A percentile compares a stretch with the other conserved stretches of the same genome.
phyloP scores from a whole-genome alignment of 2,888 invertebrate genomes.

The Spisula subtruncata region DNA sequence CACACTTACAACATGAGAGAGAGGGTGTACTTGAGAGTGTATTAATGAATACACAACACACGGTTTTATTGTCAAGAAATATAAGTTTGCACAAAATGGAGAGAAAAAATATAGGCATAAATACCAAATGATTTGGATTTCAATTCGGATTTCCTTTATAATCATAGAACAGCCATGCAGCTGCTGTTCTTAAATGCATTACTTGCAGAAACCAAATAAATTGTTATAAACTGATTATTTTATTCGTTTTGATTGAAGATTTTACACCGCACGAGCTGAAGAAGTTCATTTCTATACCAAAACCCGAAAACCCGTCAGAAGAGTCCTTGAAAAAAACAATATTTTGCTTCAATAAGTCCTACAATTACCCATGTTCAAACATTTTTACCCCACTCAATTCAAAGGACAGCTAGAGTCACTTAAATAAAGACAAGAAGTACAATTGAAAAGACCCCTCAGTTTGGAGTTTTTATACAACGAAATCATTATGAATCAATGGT shows the following conservation, averaged over 20 bases:
- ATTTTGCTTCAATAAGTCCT: neutral
- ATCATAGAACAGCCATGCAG: neutral
- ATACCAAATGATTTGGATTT: no score
- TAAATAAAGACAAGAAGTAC: neutral
- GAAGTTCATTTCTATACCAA: neutral
- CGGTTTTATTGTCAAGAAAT: neutral
- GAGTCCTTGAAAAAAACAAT: neutral
- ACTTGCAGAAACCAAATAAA: neutral
- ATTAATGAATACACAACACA: neutral
- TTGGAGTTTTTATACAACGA: neutral
- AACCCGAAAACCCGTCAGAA: neutral
- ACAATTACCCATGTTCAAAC: neutral
- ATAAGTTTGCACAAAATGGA: neutral
- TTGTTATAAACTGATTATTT: neutral
- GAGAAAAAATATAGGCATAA: no score
- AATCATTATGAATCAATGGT: constrained; percentile 11
- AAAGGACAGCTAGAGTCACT: neutral
- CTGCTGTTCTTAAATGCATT: neutral
- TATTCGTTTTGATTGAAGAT: constrained; percentile 3
- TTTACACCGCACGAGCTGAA: neutral
- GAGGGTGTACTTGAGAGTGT: neutral
- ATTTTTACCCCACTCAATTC: neutral
- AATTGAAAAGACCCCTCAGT: neutral
- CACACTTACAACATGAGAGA: neutral
- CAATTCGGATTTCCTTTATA: neutral